Evolutionary conservation across 2,797 vertebrate species (phyloP).

Genomic region (Calcarius lapponicus): DNA sequence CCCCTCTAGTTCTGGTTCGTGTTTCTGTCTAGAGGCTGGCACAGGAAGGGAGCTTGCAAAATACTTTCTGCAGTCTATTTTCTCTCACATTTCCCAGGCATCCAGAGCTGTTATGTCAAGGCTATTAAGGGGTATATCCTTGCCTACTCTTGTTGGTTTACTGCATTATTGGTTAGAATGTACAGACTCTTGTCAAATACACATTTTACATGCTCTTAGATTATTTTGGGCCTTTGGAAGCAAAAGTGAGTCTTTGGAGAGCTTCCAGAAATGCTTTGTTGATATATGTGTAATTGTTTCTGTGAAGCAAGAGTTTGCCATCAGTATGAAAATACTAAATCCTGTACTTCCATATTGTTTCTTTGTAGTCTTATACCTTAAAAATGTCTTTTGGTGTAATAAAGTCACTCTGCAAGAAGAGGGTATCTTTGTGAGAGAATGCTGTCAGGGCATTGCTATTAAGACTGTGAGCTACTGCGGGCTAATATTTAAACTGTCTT

Average conservation of each 20-base stretch:
- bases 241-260: background rate
- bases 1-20: background rate
- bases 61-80: background rate
- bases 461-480: background rate
- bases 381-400: background rate
- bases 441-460: background rate
- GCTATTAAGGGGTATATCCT: background rate
- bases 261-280: background rate
- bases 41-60: background rate
- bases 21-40: background rate
- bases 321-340: background rate
- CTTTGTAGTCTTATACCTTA: background rate
- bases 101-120: background rate
- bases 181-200: background rate
- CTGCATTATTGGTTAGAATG: background rate
- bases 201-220: accelerated
- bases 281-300: background rate
- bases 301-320: background rate
- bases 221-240: background rate
- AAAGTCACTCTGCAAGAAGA: background rate
- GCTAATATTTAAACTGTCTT: background rate
- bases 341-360: background rate
- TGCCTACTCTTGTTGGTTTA: background rate
- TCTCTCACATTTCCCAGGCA: background rate
- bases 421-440: background rate